A percentile compares a stretch with the other conserved stretches of the same genome.
Conservation (phyloP, 2,797 vertebrate genomes). For the Helostoma temminkii region DNA sequence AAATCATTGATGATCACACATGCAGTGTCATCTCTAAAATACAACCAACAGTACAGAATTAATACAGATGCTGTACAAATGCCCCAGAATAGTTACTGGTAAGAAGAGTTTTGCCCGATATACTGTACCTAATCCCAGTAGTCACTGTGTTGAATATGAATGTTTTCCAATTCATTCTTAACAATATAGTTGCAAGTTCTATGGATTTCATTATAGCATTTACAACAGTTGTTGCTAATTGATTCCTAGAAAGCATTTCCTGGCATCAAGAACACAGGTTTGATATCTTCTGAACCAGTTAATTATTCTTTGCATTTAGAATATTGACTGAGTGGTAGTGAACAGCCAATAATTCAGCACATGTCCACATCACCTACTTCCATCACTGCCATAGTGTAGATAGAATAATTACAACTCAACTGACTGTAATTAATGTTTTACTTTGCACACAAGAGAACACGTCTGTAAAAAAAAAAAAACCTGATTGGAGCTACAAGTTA, state of each 20-base stretch:
- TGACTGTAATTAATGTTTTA: constrained; percentile 19
- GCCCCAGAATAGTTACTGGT: too few relatives aligned
- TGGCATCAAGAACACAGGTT: not conserved
- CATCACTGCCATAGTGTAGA: not conserved
- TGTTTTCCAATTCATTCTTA: not conserved
- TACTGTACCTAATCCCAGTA: not conserved
- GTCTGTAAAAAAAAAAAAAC: not conserved
- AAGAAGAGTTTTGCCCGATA: too few relatives aligned
- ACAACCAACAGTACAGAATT: not conserved
- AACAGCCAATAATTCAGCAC: not conserved
- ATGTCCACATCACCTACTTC: not conserved
- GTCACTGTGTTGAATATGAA: constrained; percentile 5
- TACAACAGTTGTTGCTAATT: constrained; percentile 12
- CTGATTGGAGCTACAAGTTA: too few relatives aligned
- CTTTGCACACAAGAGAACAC: not conserved
- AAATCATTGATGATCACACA: constrained; percentile 17
- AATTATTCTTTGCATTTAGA: constrained; percentile 10
- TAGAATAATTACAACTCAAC: constrained; percentile 1
- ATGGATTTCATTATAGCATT: not conserved
- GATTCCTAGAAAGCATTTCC: constrained; percentile 6
- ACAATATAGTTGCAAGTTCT: not conserved
- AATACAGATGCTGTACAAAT: not conserved
- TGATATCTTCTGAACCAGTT: constrained; percentile 4
- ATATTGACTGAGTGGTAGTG: not conserved
- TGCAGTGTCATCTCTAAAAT: constrained; percentile 1